Evolutionary conservation across 2,888 invertebrate species (phyloP), one percentile per base, ranked within the genome.

Genomic region (Synanthedon tipuliformis): DNA sequence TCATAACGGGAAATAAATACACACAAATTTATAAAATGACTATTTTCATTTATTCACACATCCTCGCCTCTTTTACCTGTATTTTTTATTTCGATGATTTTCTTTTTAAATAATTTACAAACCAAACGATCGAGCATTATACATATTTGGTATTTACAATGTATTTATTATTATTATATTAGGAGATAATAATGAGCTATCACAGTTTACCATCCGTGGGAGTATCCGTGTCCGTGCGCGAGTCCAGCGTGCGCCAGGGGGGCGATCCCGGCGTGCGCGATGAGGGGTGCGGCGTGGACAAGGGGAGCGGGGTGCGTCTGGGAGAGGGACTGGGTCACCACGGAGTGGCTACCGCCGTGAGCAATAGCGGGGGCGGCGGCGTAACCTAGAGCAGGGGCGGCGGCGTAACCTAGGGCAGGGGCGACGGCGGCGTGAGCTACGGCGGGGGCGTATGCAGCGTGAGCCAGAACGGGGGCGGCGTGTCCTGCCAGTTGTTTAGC

Each of bases 161-260:
- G 61, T 51, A 51, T 53, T 48, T 51, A 50, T 48, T 34, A 27
- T 27, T 27, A 34, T 23, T 34, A 34, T 34, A 34, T 50, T 53
- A 51, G 51, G 48, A 23, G 5, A 12, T 51, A 50, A 12, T 18
- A 27, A 15, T 16, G 49, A 18, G 12, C 56, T 81, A 84, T 84
- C 83, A 86, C 83, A 85, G 78, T 78, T 81, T 83, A 84, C 83
- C 84, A 85, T 73, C 68, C 82, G 73, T 82, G 70, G 18, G 60
- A 64, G 53, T 63, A 56, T 56, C 64, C 59, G 60, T 62, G 63
- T 7, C 56, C 50, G 56, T 55, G 61, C 2, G 50, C 58, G 51
- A 56, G 57, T 13, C 52, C 59, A 15, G 59, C 45, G 57, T 62
- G 65, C 13, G 69, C 64, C 15, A 27, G 16, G 50, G 52, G 53